Conservation (phyloP, 2,888 invertebrate genomes). For the Mesorhabditis belari region DNA sequence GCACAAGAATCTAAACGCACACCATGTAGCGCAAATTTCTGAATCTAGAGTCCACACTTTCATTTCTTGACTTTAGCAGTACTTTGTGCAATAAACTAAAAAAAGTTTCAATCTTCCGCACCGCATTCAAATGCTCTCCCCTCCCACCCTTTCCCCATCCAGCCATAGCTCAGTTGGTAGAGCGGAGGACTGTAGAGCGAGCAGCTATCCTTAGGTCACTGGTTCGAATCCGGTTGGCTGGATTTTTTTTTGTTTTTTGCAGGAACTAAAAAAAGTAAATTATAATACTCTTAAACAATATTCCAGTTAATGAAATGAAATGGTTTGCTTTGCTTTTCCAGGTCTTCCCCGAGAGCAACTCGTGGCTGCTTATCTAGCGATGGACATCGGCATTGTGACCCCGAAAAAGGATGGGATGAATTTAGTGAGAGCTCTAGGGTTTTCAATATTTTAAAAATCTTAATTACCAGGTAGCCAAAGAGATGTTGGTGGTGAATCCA, state of each 20-base stretch:
- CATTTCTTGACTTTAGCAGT: too few species aligned
- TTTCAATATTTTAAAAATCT: not conserved
- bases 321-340: too few species aligned
- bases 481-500: constrained; percentile 53
- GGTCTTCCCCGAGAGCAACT: constrained; percentile 44
- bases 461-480: constrained; percentile 43
- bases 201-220: constrained; percentile 34
- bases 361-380: constrained; percentile 52
- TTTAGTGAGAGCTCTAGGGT: constrained; percentile 20
- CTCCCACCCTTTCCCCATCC: too few species aligned
- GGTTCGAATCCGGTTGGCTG: constrained; percentile 31
- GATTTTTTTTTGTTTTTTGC: not conserved
- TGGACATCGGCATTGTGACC: constrained; percentile 53
- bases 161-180: constrained; percentile 34
- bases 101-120: too few species aligned
- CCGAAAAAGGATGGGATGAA: constrained; percentile 53
- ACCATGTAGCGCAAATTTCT: too few species aligned
- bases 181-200: constrained; percentile 33
- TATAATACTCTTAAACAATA: too few species aligned
- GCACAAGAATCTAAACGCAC: not conserved
- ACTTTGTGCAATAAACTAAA: not conserved
- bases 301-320: too few species aligned
- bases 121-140: too few species aligned
- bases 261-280: too few species aligned
- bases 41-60: too few species aligned